Base-by-base conservation (phyloP, 2,113 vertebrate genomes). In the Thunnus thynnus region DNA sequence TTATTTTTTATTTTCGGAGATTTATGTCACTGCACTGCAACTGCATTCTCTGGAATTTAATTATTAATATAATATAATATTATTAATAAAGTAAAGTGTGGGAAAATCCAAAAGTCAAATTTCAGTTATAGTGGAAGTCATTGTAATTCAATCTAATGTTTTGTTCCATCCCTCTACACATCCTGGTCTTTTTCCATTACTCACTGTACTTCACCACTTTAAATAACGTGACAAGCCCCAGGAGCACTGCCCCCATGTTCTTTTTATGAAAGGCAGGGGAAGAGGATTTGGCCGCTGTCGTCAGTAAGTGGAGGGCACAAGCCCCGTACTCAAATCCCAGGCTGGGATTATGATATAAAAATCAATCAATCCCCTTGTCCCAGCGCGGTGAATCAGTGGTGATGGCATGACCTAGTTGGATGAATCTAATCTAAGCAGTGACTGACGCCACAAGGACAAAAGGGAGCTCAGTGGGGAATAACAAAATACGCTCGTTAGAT, bases 321-420 rank as follows among this genome's bases (percentile, higher is more conserved):
- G 57, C 60, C 50, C 63, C 20, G 6, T 57, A 62, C 80, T 88
- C 71, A 89, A 92, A 92, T 91, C 90, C 87, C 72, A 70, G 68
- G 60, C 72, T 52, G 79, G 88, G 88, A 95, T 94, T 94, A 93
- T 87, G 75, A 90, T 84, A 83, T 77, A 78, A 92, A 93, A 93
- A 93, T 91, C 91, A 92, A 93, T 92, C 90, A 89, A 89, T 92
- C 85, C 69, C 56, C 80, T 88, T 84, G 89, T 93, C 78, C 70
- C 72, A 47, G 61, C 8, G 25, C n/a, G 17, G 69, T 82, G 90
- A 90, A 86, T 91, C 86, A 80, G 82, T 64, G 20, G 56, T 14
- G 63, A 75, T 65, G 71, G 62, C 44, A 9, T 91, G 89, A 94
- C 88, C 89, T 84, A 89, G 77, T 86, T 87, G 85, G 76, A 89